Evolutionary conservation across 2,888 invertebrate genomes (phyloP).

Genomic region (Pinctada fucata): DNA sequence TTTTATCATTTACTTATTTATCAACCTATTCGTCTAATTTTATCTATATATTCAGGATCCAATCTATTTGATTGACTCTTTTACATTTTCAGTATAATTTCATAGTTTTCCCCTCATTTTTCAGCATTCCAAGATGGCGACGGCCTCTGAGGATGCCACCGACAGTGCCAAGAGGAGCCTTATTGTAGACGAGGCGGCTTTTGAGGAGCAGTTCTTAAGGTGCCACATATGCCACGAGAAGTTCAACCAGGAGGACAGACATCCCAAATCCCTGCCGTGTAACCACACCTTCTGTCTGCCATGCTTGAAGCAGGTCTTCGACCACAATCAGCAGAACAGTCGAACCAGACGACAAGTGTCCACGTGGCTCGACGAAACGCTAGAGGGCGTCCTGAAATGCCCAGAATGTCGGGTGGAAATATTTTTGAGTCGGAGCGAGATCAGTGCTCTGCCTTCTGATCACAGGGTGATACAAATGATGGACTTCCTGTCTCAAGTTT

Average conservation of each 20-base stretch:
- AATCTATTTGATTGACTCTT: no score
- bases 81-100: no score
- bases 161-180: conserved; percentile 59
- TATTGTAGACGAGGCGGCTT: conserved; percentile 68
- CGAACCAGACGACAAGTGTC: conserved; percentile 43
- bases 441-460: conserved; percentile 66
- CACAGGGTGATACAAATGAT: conserved; percentile 73
- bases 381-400: conserved; percentile 68
- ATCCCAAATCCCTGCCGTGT: conserved; percentile 69
- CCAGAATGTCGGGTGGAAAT: conserved; percentile 71
- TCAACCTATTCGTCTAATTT: no score
- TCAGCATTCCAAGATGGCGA: conserved; percentile 26
- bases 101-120: no score
- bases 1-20: no score
- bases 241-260: conserved; percentile 59
- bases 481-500: conserved; percentile 68
- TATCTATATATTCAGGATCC: no score
- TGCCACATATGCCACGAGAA: conserved; percentile 69
- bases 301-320: conserved; percentile 68
- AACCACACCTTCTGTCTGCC: conserved; percentile 71
- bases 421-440: conserved; percentile 63
- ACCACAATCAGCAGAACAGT: conserved; percentile 63
- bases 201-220: conserved; percentile 70
- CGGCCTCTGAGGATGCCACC: conserved; percentile 40
- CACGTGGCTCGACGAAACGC: conserved; percentile 59